phyloP scores from a whole-genome alignment of 2,888 invertebrate species.

The Heteropelma amictum region DNA sequence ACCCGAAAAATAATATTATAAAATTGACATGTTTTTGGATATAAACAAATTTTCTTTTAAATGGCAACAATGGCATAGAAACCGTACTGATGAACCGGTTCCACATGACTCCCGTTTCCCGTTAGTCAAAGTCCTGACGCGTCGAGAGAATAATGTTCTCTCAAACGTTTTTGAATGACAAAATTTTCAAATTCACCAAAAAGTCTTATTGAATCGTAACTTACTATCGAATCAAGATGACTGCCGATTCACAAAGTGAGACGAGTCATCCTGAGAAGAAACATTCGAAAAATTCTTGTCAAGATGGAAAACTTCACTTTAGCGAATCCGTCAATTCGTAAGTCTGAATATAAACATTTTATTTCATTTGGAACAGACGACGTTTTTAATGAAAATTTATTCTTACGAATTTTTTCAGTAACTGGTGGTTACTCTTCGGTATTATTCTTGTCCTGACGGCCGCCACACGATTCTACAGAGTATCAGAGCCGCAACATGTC shows the following conservation, averaged over 20 bases:
- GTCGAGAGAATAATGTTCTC: background rate
- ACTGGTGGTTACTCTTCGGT: constrained; percentile 85
- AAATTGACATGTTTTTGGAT: too few species aligned
- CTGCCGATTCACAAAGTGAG: constrained; percentile 15
- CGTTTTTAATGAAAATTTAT: background rate
- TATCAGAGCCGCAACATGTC: constrained; percentile 94
- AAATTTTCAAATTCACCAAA: background rate
- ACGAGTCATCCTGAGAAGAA: constrained; percentile 28
- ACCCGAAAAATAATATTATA: background rate
- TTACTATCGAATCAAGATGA: constrained; percentile 11
- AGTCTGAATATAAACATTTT: constrained; percentile 18
- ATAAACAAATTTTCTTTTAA: constrained; percentile 9
- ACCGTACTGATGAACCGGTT: constrained; percentile 26
- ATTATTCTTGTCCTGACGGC: constrained; percentile 84
- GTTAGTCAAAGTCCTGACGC: constrained; percentile 17
- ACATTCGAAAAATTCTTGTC: constrained; percentile 10
- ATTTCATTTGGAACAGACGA: background rate
- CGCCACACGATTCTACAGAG: constrained; percentile 91
- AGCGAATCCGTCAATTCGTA: constrained; percentile 41
- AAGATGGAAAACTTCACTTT: constrained; percentile 7
- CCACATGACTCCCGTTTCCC: background rate
- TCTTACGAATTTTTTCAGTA: constrained; percentile 64
- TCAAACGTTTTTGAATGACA: background rate
- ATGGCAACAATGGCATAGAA: constrained; percentile 40
- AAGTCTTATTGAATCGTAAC: background rate